Evolutionary conservation across 2,113 vertebrate species (phyloP).

Genomic region (Calyptommatus sinebrachiatus): DNA sequence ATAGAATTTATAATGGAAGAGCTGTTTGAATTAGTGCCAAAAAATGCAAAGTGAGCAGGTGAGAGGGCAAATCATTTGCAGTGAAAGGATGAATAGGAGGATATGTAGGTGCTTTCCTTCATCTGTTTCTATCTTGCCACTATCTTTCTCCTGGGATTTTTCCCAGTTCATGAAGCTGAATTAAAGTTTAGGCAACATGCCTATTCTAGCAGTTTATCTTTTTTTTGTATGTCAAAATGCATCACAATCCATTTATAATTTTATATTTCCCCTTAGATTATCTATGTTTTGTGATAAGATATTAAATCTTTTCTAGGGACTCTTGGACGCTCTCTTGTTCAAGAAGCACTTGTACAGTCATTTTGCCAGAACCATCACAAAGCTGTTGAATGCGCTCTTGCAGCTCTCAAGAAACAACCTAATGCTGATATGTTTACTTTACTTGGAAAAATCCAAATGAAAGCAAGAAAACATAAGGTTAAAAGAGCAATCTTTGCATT

Average conservation of each 20-base stretch:
- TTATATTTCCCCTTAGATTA: background rate
- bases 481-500: conserved; percentile 15
- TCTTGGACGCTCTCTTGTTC: conserved; percentile 63
- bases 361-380: conserved; percentile 74
- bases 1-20: no score
- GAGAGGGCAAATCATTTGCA: no score
- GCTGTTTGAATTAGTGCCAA: no score
- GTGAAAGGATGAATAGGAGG: no score
- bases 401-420: conserved; percentile 35
- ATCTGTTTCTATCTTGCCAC: no score
- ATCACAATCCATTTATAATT: background rate
- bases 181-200: no score
- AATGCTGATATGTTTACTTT: conserved; percentile 54
- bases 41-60: no score
- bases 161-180: no score
- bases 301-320: conserved; percentile 56
- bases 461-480: conserved; percentile 72
- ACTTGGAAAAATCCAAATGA: conserved; percentile 78
- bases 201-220: background rate
- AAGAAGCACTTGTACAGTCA: conserved; percentile 72
- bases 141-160: no score
- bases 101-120: no score
- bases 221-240: background rate
- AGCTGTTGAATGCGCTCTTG: conserved; percentile 67
- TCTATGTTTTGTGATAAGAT: no score